Evolutionary conservation across 2,888 invertebrate species (phyloP).

Genomic region (Agrotis ipsilon): DNA sequence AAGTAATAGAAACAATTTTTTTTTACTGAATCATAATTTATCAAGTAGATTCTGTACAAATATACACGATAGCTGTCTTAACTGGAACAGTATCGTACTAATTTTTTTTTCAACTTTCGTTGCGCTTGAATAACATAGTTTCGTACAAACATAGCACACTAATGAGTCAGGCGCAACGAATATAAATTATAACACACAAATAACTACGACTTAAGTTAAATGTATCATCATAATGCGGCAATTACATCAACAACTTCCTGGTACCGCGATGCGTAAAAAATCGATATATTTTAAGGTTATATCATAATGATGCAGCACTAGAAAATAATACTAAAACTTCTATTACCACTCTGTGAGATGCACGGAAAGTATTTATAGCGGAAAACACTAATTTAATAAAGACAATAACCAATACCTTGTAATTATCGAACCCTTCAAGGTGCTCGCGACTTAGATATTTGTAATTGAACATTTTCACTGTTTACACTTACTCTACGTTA

Average conservation of each 20-base stretch:
- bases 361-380: slow-evolving; percentile 4
- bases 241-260: slow-evolving; percentile 40
- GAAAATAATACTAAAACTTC: neutral
- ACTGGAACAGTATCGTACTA: slow-evolving; percentile 10
- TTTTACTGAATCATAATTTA: neutral
- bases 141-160: slow-evolving; percentile 25
- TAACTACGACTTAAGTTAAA: slow-evolving; percentile 36
- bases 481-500: slow-evolving; percentile 61
- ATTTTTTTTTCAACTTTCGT: slow-evolving; percentile 7
- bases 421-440: slow-evolving; percentile 98
- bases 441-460: slow-evolving; percentile 96
- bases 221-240: slow-evolving; percentile 41
- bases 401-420: slow-evolving; percentile 92
- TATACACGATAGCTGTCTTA: neutral
- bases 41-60: slow-evolving; percentile 4
- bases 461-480: slow-evolving; percentile 90
- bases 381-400: slow-evolving; percentile 55
- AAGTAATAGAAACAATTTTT: neutral
- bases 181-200: slow-evolving; percentile 17
- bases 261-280: slow-evolving; percentile 72
- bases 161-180: slow-evolving; percentile 28
- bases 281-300: slow-evolving; percentile 76
- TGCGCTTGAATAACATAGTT: slow-evolving; percentile 25
- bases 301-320: slow-evolving; percentile 18
- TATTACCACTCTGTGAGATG: neutral